phyloP scores from a whole-genome alignment of 2,113 vertebrate genomes.

The Merops nubicus region DNA sequence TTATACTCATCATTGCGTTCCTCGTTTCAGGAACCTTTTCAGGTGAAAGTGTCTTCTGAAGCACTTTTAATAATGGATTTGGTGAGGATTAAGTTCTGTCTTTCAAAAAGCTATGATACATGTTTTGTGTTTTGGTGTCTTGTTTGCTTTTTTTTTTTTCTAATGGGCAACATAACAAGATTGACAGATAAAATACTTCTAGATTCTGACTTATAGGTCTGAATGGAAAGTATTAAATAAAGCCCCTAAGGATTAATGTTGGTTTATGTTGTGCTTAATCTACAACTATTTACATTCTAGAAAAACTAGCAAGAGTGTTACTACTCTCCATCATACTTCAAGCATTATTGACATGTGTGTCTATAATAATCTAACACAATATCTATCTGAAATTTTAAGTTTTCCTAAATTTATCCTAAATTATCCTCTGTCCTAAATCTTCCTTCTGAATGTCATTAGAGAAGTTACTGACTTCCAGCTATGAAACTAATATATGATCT shows the following conservation, averaged over 20 bases:
- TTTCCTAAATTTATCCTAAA: too few species aligned
- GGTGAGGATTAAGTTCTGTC: constrained; percentile 77
- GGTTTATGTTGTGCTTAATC: neutral
- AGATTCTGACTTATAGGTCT: too few species aligned
- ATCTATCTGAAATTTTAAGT: too few species aligned
- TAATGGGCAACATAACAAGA: neutral
- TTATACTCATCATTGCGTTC: neutral
- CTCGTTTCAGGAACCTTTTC: constrained; percentile 90
- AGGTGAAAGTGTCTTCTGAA: constrained; percentile 90
- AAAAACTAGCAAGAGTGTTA: neutral
- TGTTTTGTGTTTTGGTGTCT: too few species aligned
- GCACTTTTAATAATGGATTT: constrained; percentile 96
- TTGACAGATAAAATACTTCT: neutral
- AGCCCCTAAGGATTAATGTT: constrained; percentile 13
- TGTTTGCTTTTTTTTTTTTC: neutral
- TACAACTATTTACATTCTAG: neutral
- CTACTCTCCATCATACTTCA: neutral
- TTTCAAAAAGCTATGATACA: neutral
- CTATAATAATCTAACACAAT: neutral
- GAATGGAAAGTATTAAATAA: constrained; percentile 54
- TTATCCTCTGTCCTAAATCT: neutral
- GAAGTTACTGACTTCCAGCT: neutral
- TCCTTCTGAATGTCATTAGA: neutral
- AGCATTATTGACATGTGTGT: neutral
- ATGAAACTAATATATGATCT: neutral